Conservation (phyloP, 2,797 vertebrate species). For the Sorex maritimensis region DNA sequence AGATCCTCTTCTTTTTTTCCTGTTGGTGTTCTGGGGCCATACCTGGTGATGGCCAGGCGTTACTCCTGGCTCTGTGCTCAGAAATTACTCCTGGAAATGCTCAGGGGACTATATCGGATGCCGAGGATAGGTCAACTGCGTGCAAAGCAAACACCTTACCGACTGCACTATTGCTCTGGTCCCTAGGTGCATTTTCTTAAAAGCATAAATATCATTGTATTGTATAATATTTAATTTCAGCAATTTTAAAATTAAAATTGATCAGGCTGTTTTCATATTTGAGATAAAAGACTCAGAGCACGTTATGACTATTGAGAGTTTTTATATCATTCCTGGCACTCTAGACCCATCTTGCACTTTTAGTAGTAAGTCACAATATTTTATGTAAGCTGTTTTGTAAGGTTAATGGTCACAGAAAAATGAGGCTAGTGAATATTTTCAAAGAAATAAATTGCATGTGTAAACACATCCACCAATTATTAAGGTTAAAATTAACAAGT, state of each 20-base stretch:
- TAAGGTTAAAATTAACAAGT: neutral
- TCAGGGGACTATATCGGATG: no score
- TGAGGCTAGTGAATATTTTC: conserved; percentile 28
- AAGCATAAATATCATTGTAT: neutral
- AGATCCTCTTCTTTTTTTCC: no score
- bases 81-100: no score
- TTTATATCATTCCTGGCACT: neutral
- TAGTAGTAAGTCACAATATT: neutral
- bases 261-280: conserved; percentile 28
- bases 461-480: conserved; percentile 2
- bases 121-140: no score
- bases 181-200: neutral
- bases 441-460: conserved; percentile 19
- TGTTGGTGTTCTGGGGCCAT: no score
- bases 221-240: neutral
- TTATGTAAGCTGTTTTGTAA: conserved; percentile 2
- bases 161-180: no score
- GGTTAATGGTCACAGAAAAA: conserved; percentile 1
- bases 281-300: conserved; percentile 22
- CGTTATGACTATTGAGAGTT: neutral
- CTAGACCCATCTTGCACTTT: neutral
- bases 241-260: conserved; percentile 43
- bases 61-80: no score
- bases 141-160: no score
- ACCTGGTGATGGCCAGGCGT: no score